Percentiles rank a stretch among this genome's conserved stretches.
Evolutionary conservation across 2,888 invertebrate genomes (phyloP).

Genomic region (Dione juno): DNA sequence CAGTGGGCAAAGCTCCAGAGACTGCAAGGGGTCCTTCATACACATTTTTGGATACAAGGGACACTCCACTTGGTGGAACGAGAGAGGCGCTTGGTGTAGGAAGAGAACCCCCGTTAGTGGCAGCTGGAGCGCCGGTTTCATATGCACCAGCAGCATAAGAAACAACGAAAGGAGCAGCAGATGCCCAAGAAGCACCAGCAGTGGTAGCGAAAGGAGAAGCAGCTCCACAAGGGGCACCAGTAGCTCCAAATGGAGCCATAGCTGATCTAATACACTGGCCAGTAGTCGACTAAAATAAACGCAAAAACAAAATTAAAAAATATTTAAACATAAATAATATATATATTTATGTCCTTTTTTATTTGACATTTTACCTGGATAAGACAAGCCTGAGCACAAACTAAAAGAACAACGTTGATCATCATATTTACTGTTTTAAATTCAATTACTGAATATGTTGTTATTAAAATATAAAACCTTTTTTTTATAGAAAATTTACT

Average conservation of each 20-base stretch:
- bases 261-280: constrained; percentile 40
- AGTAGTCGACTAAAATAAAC: constrained; percentile 46
- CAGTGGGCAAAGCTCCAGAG: constrained; percentile 51
- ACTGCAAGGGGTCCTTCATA: constrained; percentile 52
- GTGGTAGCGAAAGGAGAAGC: constrained; percentile 2
- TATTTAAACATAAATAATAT: too few relatives aligned
- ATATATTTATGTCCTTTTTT: too few relatives aligned
- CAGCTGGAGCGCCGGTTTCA: constrained; percentile 40
- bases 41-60: constrained; percentile 53
- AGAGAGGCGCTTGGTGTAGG: constrained; percentile 53
- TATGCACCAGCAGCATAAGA: constrained; percentile 22
- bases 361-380: too few relatives aligned
- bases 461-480: too few relatives aligned
- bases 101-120: constrained; percentile 48
- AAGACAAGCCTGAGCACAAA: too few relatives aligned
- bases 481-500: too few relatives aligned
- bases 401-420: too few relatives aligned
- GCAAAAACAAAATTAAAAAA: not conserved
- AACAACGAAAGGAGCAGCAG: too few relatives aligned
- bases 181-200: too few relatives aligned
- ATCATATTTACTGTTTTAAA: too few relatives aligned
- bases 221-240: constrained; percentile 19
- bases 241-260: constrained; percentile 19
- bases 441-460: too few relatives aligned
- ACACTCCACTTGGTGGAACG: constrained; percentile 49